A percentile compares a stretch with the other conserved stretches of the same genome.
Conservation (phyloP, 2,797 vertebrate species). For the Ciconia nigra region DNA sequence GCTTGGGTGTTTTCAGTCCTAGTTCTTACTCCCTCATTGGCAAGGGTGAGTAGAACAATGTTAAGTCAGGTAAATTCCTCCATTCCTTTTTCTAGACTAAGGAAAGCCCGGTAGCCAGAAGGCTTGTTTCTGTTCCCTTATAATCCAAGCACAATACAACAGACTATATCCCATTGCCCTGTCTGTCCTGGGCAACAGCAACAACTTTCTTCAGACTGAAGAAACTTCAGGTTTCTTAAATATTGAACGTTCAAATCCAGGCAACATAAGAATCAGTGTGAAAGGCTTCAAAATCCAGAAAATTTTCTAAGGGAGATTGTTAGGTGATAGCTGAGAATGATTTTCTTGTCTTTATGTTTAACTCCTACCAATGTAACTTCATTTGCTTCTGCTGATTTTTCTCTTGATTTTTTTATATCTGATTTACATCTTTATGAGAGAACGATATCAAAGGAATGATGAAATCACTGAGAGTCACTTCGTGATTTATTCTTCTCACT, state of each 20-base stretch:
- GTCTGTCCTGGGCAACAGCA: not conserved
- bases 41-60: not conserved
- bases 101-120: not conserved
- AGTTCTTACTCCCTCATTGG: not conserved
- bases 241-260: not conserved
- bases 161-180: not conserved
- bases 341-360: not conserved
- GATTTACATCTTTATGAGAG: not conserved
- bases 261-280: not conserved
- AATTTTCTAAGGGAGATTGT: not conserved
- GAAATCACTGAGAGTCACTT: not conserved
- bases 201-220: not conserved
- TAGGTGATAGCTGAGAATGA: not conserved
- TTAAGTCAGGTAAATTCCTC: not conserved
- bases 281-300: not conserved
- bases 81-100: not conserved
- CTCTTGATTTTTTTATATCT: not conserved
- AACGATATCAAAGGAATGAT: conserved; percentile 18
- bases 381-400: not conserved
- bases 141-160: not conserved
- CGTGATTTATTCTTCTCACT: not conserved
- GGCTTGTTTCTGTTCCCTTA: not conserved
- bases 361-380: not conserved
- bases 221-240: not conserved
- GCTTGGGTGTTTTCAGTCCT: not conserved